phyloP scores from a whole-genome alignment of 2,888 invertebrate genomes.

The Eupeodes latifasciatus region DNA sequence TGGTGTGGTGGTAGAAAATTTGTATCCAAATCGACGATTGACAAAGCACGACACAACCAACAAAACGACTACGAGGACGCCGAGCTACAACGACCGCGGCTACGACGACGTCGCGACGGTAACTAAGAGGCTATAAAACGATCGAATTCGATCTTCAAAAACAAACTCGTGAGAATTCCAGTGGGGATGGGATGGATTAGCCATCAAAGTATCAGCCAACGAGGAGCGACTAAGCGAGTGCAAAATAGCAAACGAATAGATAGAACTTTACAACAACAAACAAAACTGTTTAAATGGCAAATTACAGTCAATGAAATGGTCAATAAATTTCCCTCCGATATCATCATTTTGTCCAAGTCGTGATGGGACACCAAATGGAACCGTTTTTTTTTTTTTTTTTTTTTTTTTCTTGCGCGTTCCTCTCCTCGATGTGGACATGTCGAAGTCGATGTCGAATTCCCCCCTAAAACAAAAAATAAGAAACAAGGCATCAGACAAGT shows the following conservation, averaged over 20 bases:
- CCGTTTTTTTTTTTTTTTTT: constrained; percentile 30
- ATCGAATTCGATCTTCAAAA: constrained; percentile 64
- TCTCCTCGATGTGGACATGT: background rate
- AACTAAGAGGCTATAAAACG: constrained; percentile 53
- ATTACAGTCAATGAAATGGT: constrained; percentile 77
- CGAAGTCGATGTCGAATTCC: background rate
- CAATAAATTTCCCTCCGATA: constrained; percentile 77
- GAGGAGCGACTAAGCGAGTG: background rate
- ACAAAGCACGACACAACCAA: constrained; percentile 66
- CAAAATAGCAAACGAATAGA: constrained; percentile 24
- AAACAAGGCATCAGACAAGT: background rate
- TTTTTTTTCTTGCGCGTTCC: background rate
- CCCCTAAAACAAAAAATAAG: background rate
- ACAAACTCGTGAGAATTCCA: constrained; percentile 67
- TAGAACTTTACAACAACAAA: constrained; percentile 26
- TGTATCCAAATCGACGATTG: constrained; percentile 66
- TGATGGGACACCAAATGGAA: constrained; percentile 61
- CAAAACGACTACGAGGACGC: background rate
- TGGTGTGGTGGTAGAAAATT: constrained; percentile 61
- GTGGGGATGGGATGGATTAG: constrained; percentile 38
- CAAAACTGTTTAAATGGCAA: constrained; percentile 71
- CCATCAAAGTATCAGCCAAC: background rate
- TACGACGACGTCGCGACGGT: background rate
- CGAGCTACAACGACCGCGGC: background rate
- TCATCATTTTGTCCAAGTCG: constrained; percentile 72